Evolutionary conservation across 1,140 invertebrate species (phyloP), one percentile per base, ranked within the genome.

Genomic region (Onthophagus taurus): DNA sequence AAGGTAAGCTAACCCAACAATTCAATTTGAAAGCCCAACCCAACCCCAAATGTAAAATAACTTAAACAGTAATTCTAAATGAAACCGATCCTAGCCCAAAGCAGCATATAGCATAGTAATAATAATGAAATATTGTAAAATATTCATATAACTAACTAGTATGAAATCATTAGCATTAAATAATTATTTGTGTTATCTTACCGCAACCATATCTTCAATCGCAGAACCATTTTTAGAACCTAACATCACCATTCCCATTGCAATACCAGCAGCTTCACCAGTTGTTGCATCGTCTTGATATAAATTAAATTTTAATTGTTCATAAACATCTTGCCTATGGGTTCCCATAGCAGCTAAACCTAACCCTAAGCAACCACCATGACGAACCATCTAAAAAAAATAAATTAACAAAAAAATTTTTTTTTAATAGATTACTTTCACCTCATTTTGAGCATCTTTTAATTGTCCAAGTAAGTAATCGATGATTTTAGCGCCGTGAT

Each of bases 231-330:
- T 80, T 59, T 92, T 87, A 0, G 91, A 94, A 2, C 93, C 95
- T 42, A 97, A 66, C 93, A 97, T 97, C 0, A 96, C 90, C 74
- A 98, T 81, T 29, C 95, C 94, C 90, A 98, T 97, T 4, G 89
- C 86, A 31, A 95, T 85, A 39, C 91, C 94, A 47, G 95, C 94
- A 17, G 94, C 93, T 72, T 98, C 95, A 19, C 90, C 94, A 31
- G 91, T 93, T 0, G 97, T 89, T 5, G 95, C 95, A 70, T 98
- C 94, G 69, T 99, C 94, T 74, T 96, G 91, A 61, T 94, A 97
- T 18, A 98, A 71, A 66, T 92, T 95, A 57, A 90, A 91, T 62
- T 96, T 96, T 0, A 99, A 69, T 63, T 95, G 88, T 61, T 94
- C 91, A 60, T 96, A 97, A 11, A 96, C 82, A 63, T 94, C 89